phyloP scores from a whole-genome alignment of 2,113 vertebrate genomes.

The Halichoerus grypus region DNA sequence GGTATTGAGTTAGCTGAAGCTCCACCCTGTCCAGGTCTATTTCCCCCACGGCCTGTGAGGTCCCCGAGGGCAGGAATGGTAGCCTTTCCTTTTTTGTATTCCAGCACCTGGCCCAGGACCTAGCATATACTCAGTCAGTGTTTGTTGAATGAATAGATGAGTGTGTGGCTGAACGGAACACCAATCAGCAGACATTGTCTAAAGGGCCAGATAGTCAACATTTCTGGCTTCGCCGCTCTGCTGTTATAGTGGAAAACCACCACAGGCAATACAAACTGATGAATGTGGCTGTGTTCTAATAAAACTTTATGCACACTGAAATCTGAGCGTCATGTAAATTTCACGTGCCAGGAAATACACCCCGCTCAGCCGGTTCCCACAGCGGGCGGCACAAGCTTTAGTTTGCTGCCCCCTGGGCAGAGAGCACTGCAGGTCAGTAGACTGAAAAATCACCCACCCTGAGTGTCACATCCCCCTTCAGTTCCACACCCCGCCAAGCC shows the following conservation, averaged over 20 bases:
- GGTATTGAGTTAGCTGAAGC: not conserved
- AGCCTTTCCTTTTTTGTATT: not conserved
- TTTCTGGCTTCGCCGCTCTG: not conserved
- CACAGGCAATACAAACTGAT: not conserved
- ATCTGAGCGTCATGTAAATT: not conserved
- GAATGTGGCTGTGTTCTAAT: not conserved
- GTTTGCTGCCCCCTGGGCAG: too few species aligned
- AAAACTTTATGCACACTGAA: not conserved
- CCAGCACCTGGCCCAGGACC: not conserved
- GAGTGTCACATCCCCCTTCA: not conserved
- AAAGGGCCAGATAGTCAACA: too few species aligned
- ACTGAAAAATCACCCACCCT: not conserved
- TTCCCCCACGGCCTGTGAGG: not conserved
- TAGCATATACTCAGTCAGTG: too few species aligned
- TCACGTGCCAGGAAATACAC: not conserved
- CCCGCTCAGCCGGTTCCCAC: rapidly evolving
- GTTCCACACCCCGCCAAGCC: not conserved
- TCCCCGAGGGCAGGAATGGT: not conserved
- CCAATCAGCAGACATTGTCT: not conserved
- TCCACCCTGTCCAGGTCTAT: rapidly evolving
- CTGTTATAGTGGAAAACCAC: not conserved
- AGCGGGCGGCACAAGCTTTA: rapidly evolving
- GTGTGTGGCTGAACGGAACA: not conserved
- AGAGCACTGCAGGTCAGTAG: rapidly evolving
- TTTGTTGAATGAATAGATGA: not conserved